A percentile compares a stretch with the other conserved stretches of the same genome.
Conservation (phyloP, 1,140 invertebrate species). For the Cylas formicarius region DNA sequence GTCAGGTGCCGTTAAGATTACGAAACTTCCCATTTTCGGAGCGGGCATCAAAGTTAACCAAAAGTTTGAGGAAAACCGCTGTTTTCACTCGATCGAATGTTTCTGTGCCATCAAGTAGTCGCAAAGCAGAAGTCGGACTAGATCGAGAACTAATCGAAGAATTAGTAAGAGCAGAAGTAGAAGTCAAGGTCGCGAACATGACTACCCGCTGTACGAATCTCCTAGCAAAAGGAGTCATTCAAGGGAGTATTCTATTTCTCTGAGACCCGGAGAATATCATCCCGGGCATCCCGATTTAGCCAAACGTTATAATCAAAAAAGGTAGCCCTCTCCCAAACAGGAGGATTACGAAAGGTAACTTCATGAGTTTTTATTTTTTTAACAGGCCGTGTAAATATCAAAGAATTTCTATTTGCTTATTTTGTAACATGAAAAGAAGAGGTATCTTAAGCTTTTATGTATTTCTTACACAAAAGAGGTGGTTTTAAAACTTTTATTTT, state of each 20-base stretch:
- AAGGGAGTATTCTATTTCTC: constrained; percentile 5
- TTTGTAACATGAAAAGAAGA: no score
- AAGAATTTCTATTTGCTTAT: no score
- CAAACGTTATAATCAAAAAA: background rate
- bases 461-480: no score
- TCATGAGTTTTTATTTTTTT: no score
- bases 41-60: constrained; percentile 11
- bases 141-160: no score
- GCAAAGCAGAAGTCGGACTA: constrained; percentile 2
- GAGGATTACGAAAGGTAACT: no score
- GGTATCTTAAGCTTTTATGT: no score
- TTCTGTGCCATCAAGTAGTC: background rate
- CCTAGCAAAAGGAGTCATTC: background rate
- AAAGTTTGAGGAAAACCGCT: constrained; percentile 4
- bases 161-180: constrained; percentile 6
- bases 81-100: constrained; percentile 2
- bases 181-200: background rate
- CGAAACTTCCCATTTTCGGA: constrained; percentile 8
- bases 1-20: no score
- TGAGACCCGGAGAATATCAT: constrained; percentile 15
- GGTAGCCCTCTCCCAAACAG: no score
- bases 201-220: constrained; percentile 4
- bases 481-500: no score
- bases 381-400: no score
- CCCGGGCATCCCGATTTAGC: constrained; percentile 14